These are phyloP conservation scores for Agonopterix alstromeriana DNA, from an alignment of 2,888 invertebrate species.

Conservation along the genomic window DNA sequence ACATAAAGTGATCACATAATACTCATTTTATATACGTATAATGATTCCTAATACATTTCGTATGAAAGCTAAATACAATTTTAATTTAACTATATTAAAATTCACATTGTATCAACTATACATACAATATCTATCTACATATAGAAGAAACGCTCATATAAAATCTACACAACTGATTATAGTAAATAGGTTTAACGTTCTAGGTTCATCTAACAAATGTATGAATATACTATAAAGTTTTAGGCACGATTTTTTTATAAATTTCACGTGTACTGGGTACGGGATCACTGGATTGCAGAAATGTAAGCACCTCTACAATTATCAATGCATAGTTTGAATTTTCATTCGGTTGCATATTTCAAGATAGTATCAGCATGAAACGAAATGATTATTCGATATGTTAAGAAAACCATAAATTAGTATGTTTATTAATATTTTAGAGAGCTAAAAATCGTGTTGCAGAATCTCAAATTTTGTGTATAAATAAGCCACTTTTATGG, in stretches of 20 bases:
- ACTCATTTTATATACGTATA: conserved; percentile 39
- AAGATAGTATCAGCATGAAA: no score
- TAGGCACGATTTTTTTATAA: conserved; percentile 61
- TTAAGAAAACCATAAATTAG: no score
- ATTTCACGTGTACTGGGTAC: conserved; percentile 42
- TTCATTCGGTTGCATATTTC: no score
- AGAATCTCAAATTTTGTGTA: no score
- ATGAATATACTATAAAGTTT: conserved; percentile 48
- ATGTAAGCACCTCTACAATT: no score
- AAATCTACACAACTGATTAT: conserved; percentile 57
- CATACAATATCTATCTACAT: conserved; percentile 42
- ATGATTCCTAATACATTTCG: conserved; percentile 26
- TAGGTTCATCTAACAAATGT: conserved; percentile 48
- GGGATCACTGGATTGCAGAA: neutral
- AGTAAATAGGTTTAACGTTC: conserved; percentile 11
- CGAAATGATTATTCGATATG: no score
- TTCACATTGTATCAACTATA: conserved; percentile 33
- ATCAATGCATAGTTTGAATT: no score
- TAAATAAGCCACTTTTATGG: no score
- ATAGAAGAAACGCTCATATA: conserved; percentile 57
- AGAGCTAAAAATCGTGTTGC: no score
- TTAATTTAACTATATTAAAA: conserved; percentile 26
- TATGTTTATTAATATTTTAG: no score
- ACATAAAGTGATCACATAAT: conserved; percentile 67
- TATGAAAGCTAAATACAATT: conserved; percentile 45